phyloP scores from a whole-genome alignment of 2,113 vertebrate species.

The Jaculus jaculus region DNA sequence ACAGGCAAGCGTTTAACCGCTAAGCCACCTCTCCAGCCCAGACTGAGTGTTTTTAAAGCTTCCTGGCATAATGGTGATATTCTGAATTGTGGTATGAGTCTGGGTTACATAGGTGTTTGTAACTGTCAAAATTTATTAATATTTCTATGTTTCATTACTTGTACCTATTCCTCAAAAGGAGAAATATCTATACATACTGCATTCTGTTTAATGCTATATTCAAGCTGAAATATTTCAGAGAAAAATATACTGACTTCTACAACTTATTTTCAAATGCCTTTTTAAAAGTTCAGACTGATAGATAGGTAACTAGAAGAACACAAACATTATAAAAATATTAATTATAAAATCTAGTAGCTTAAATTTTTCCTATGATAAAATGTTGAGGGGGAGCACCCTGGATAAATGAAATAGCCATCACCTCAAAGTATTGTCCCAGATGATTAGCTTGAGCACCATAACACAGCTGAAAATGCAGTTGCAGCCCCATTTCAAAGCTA shows the following conservation, averaged over 20 bases:
- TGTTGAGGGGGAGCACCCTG: neutral
- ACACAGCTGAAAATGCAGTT: neutral
- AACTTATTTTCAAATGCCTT: neutral
- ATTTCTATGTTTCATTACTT: neutral
- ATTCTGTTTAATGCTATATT: neutral
- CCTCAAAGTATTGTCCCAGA: neutral
- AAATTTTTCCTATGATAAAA: neutral
- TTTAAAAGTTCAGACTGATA: neutral
- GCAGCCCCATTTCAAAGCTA: neutral
- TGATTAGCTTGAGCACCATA: neutral
- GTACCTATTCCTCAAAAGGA: neutral
- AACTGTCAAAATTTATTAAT: neutral
- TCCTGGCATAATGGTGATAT: neutral
- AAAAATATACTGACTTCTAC: slow-evolving; percentile 1
- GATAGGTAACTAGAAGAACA: neutral
- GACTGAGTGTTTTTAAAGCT: neutral
- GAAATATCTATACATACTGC: neutral
- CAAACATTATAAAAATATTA: neutral
- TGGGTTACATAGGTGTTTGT: neutral
- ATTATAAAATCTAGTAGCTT: neutral
- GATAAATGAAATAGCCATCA: neutral
- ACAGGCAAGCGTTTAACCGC: no score
- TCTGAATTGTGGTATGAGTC: neutral
- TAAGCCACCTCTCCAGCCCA: no score
- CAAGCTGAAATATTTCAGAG: neutral